Evolutionary conservation across 2,113 vertebrate species (phyloP).

Genomic region (Anhinga anhinga): DNA sequence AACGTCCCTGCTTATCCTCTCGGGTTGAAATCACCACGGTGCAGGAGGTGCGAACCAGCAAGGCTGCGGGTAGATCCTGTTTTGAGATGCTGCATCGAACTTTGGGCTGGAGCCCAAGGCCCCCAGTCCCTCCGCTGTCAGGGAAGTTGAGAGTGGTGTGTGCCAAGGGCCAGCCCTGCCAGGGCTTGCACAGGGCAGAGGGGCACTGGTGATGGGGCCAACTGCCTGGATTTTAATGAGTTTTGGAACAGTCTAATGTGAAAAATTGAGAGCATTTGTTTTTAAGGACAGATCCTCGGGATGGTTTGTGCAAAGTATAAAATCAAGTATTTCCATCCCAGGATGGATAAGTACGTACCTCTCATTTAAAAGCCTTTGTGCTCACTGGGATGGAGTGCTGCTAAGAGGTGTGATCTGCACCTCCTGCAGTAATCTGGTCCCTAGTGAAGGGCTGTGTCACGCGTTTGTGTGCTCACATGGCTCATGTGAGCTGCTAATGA

Average conservation of each 20-base stretch:
- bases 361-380: neutral
- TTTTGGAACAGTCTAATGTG: neutral
- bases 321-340: neutral
- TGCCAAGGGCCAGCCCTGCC: neutral
- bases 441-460: neutral
- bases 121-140: rapidly evolving
- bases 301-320: neutral
- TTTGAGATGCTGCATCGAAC: neutral
- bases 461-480: neutral
- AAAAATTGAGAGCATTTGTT: neutral
- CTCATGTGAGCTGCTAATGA: neutral
- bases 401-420: neutral
- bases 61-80: neutral
- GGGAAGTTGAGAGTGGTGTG: neutral
- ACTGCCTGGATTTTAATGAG: neutral
- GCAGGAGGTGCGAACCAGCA: neutral
- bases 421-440: neutral
- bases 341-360: rapidly evolving
- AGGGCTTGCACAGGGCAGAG: neutral
- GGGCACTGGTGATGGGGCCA: too few species aligned
- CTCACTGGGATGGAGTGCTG: neutral
- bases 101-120: neutral
- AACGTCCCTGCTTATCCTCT: neutral
- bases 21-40: rapidly evolving
- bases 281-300: neutral